Conservation (phyloP, 2,888 invertebrate species). For the Ceramica pisi region DNA sequence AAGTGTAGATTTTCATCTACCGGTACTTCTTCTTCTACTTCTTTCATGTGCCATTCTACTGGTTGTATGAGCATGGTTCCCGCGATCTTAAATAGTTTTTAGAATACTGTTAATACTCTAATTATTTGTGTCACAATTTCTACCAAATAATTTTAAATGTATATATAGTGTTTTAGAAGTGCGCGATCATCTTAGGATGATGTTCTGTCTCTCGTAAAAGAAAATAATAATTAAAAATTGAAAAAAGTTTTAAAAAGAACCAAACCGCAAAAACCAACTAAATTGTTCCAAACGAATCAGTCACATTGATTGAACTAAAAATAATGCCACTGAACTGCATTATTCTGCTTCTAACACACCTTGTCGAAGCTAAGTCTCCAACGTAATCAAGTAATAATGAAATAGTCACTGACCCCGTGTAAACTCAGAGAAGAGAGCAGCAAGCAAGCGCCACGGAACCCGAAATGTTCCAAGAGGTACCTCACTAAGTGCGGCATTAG, state of each 20-base stretch:
- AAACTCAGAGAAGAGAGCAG: constrained; percentile 92
- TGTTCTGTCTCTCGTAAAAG: too few relatives aligned
- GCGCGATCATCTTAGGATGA: too few relatives aligned
- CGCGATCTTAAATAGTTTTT: constrained; percentile 82
- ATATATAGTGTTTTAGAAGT: too few relatives aligned
- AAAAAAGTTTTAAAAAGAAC: background rate
- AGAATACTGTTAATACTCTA: background rate
- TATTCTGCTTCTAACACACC: too few relatives aligned
- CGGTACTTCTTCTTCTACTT: constrained; percentile 80
- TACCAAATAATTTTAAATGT: too few relatives aligned
- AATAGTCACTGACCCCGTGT: constrained; percentile 90
- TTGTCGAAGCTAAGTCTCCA: background rate
- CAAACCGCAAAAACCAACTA: too few relatives aligned
- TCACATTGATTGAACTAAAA: too few relatives aligned
- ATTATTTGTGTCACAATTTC: background rate
- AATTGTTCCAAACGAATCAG: too few relatives aligned
- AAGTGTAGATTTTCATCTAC: constrained; percentile 83
- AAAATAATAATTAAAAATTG: too few relatives aligned
- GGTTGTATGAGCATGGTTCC: constrained; percentile 91
- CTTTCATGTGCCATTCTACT: constrained; percentile 90
- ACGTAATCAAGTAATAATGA: constrained; percentile 45
- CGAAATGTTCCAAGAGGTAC: constrained; percentile 92
- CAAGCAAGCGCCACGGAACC: constrained; percentile 92
- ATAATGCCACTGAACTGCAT: too few relatives aligned
- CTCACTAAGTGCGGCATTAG: constrained; percentile 93